These are phyloP conservation scores for Balearica regulorum DNA, from an alignment of 2,797 vertebrate species.

Conservation along the genomic window DNA sequence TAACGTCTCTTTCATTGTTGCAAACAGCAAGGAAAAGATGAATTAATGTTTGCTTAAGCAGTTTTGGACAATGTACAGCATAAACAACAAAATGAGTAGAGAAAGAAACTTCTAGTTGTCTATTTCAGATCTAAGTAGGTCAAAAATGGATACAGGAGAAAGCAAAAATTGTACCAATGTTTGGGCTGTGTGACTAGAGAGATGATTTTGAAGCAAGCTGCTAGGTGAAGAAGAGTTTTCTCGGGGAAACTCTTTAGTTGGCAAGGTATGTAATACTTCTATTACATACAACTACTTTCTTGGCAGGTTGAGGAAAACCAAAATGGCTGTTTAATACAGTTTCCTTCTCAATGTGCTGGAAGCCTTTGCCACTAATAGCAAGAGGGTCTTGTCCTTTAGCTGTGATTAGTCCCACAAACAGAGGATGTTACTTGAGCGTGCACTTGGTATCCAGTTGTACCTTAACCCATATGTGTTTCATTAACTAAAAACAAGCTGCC, in stretches of 20 bases:
- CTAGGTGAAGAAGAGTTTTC: background rate
- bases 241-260: background rate
- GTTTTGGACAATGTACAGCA: background rate
- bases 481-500: background rate
- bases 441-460: accelerated
- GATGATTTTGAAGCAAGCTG: background rate
- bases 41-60: background rate
- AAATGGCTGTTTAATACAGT: background rate
- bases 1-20: background rate
- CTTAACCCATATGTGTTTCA: accelerated
- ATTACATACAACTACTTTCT: background rate
- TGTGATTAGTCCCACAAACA: background rate
- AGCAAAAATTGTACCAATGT: accelerated
- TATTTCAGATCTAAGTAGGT: background rate
- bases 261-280: accelerated
- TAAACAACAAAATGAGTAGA: background rate
- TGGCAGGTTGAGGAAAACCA: background rate
- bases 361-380: background rate
- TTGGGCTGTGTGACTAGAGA: background rate
- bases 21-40: background rate
- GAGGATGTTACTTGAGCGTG: accelerated
- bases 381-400: background rate
- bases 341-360: background rate
- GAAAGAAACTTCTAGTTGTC: background rate
- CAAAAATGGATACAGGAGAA: background rate